These are phyloP conservation scores for Picus viridis DNA, from an alignment of 2,797 vertebrate genomes.

Conservation along the genomic window DNA sequence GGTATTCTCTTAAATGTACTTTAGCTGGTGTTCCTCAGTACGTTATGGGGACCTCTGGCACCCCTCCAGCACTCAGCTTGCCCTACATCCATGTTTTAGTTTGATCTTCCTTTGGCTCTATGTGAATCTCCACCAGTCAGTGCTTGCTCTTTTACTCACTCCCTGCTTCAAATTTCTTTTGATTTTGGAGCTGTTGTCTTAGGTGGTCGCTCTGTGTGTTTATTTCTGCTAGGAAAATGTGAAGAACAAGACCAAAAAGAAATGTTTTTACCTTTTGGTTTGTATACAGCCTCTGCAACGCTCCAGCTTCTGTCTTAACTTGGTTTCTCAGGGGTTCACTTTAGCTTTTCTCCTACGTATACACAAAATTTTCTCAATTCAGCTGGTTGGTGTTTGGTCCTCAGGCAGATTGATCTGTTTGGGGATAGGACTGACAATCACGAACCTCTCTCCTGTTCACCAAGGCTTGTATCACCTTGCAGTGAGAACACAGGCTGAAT, in stretches of 20 bases:
- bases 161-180: not conserved
- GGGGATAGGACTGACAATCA: not conserved
- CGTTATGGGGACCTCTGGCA: not conserved
- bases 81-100: not conserved
- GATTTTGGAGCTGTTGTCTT: slow-evolving; percentile 15
- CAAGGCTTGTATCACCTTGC: accelerated
- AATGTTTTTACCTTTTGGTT: slow-evolving; percentile 5
- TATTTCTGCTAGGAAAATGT: slow-evolving; percentile 9
- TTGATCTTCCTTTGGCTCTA: slow-evolving; percentile 1
- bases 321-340: not conserved
- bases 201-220: not conserved
- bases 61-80: not conserved
- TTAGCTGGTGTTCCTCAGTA: not conserved
- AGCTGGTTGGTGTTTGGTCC: not conserved
- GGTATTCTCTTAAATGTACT: not conserved
- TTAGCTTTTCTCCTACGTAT: not conserved
- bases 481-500: not conserved
- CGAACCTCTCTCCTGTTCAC: not conserved
- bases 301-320: not conserved
- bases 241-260: not conserved
- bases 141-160: slow-evolving; percentile 18
- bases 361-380: not conserved
- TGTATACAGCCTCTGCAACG: not conserved
- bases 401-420: not conserved
- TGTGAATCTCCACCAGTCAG: not conserved